These are phyloP conservation scores for Lithodes maja DNA, from an alignment of 2,888 invertebrate genomes.

Conservation along the genomic window DNA sequence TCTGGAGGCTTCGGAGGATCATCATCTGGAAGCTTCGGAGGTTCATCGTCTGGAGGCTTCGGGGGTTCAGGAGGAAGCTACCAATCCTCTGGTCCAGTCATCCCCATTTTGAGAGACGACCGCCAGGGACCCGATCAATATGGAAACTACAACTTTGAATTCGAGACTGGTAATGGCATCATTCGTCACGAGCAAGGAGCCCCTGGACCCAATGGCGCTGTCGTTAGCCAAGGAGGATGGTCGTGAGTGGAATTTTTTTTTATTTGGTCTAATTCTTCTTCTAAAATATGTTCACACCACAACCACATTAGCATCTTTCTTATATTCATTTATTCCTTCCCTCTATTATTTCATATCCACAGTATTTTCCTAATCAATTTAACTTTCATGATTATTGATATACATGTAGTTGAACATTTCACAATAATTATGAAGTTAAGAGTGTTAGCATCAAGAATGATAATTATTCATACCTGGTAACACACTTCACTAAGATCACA, in stretches of 20 bases:
- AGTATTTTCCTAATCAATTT: too few relatives aligned
- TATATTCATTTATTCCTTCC: too few relatives aligned
- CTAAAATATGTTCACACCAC: too few relatives aligned
- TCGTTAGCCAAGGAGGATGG: slow-evolving; percentile 59
- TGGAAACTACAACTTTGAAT: slow-evolving; percentile 60
- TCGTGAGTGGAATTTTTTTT: slow-evolving; percentile 34
- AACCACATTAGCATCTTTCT: too few relatives aligned
- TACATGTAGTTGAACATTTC: too few relatives aligned
- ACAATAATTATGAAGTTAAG: too few relatives aligned
- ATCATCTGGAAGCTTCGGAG: slow-evolving; percentile 1
- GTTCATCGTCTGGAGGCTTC: not conserved
- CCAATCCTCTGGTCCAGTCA: slow-evolving; percentile 22
- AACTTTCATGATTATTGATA: too few relatives aligned
- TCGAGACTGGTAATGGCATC: slow-evolving; percentile 50
- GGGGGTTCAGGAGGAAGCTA: not conserved
- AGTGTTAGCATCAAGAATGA: too few relatives aligned
- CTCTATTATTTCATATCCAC: too few relatives aligned
- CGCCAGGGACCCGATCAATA: slow-evolving; percentile 47
- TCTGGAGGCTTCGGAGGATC: slow-evolving; percentile 8
- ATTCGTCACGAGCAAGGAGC: slow-evolving; percentile 28
- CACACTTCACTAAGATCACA: too few relatives aligned
- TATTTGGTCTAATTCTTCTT: too few relatives aligned
- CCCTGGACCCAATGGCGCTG: slow-evolving; percentile 41
- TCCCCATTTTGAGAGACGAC: slow-evolving; percentile 57
- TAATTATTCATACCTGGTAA: too few relatives aligned